Base-by-base conservation (phyloP, 2,113 vertebrate genomes). In the Cariama cristata region DNA sequence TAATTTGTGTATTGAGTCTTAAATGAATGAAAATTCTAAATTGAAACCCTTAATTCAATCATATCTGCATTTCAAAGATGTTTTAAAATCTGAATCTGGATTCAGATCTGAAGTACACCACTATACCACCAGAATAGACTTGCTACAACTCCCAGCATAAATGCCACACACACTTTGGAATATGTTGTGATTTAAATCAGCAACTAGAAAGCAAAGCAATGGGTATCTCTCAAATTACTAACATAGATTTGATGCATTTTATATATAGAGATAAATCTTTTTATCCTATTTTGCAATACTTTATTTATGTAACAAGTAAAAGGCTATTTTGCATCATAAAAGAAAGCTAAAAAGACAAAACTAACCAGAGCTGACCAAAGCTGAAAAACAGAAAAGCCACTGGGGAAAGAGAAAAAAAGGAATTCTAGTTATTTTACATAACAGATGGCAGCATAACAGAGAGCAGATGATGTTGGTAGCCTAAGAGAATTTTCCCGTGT, bases 391-490 rank as follows among this genome's bases (percentile, higher is more conserved):
- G 91, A 86, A 95, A 97, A 91, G 58, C 73, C 93, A 97, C 38
- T 38, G 53, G 76, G 64, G 69, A 92, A 87, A 62, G 40, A 91
- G 42, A 91, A 95, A 94, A 88, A 93, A 90, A 94, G 76, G 77
- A 95, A 90, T 94, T 87, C 44, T 85, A 82, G 91, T 73, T 93
- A 93, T 95, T 97, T 93, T 94, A 76, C 89, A 80, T 97, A 97
- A 90, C 95, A 97, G 91, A 96, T 95, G 95, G 94, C 93, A 95
- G 77, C 58, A 69, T 96, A 96, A 95, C 94, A 93, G 80, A 96
- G 94, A 97, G 74, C 93, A 97, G 95, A 93, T 96, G 94, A 97
- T 91, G 89, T 26, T 96, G 74, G 58, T 87, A 82, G 80, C 97
- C 93, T 73, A 87, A 62, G 76, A 93, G 84, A 80, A 66, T 94